Percentiles rank a stretch among this genome's conserved stretches.
phyloP scores from a whole-genome alignment of 2,888 invertebrate genomes.

The Drosophila nigritarsus region DNA sequence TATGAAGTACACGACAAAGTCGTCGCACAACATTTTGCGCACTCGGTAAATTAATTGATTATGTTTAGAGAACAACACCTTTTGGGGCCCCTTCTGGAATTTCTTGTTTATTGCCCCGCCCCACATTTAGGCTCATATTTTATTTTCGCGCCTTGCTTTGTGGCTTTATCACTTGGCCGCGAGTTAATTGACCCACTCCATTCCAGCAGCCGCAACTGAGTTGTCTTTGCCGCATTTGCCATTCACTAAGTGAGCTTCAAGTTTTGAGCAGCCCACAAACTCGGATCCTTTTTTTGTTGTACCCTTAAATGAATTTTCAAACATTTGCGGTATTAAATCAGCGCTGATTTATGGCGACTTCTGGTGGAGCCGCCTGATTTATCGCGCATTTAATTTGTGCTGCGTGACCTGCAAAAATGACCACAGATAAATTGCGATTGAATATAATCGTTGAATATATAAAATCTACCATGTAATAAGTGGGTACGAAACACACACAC shows the following conservation, averaged over 20 bases:
- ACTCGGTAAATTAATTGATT: constrained; percentile 63
- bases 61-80: constrained; percentile 55
- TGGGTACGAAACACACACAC: neutral
- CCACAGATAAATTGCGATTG: constrained; percentile 36
- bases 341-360: constrained; percentile 52
- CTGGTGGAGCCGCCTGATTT: constrained; percentile 42
- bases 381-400: constrained; percentile 34
- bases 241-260: constrained; percentile 7
- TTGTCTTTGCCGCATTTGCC: constrained; percentile 25
- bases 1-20: constrained; percentile 59
- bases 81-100: constrained; percentile 16
- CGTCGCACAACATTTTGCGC: constrained; percentile 56
- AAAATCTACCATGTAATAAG: constrained; percentile 3
- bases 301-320: constrained; percentile 28
- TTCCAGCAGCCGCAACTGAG: neutral
- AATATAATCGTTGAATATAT: constrained; percentile 23
- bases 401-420: constrained; percentile 38
- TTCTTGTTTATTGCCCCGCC: neutral
- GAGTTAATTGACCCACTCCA: constrained; percentile 38
- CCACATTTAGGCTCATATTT: constrained; percentile 29
- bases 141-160: constrained; percentile 42
- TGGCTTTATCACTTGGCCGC: constrained; percentile 35
- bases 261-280: constrained; percentile 2
- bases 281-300: neutral
- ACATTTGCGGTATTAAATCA: constrained; percentile 46